phyloP scores from a whole-genome alignment of 2,113 vertebrate species.

The Erythrocercus mccallii region DNA sequence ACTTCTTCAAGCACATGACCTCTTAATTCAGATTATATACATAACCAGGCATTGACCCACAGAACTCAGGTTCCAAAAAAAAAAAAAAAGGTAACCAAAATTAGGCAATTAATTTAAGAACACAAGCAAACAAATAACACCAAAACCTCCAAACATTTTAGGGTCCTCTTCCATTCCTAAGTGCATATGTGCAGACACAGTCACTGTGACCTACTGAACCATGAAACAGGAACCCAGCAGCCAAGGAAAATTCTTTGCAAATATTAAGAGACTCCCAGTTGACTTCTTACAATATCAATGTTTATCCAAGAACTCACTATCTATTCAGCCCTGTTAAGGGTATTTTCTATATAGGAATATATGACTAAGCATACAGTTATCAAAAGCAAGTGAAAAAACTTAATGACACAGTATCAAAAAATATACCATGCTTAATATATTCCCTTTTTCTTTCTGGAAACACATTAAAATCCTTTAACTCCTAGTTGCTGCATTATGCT shows the following conservation, averaged over 20 bases:
- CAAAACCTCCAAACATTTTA: not conserved
- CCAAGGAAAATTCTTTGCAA: not conserved
- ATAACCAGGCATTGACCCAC: not conserved
- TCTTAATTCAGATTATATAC: not conserved
- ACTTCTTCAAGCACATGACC: not conserved
- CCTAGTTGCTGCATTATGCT: not conserved
- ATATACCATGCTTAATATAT: not conserved
- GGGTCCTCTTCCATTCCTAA: not conserved
- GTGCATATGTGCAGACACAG: not conserved
- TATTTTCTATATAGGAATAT: not conserved
- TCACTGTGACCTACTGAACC: not conserved
- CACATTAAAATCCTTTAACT: not conserved
- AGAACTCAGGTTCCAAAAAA: not conserved
- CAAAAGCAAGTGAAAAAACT: not conserved
- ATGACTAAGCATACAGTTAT: not conserved
- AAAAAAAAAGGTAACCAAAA: not conserved
- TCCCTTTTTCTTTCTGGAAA: not conserved
- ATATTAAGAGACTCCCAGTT: not conserved
- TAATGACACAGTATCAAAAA: not conserved
- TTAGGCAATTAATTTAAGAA: rapidly evolving
- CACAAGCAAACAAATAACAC: not conserved
- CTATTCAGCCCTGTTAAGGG: not conserved
- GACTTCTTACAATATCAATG: not conserved
- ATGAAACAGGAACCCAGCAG: not conserved
- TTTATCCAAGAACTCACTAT: not conserved